These are phyloP conservation scores for Achlya flavicornis DNA, from an alignment of 2,888 invertebrate species.

Conservation along the genomic window DNA sequence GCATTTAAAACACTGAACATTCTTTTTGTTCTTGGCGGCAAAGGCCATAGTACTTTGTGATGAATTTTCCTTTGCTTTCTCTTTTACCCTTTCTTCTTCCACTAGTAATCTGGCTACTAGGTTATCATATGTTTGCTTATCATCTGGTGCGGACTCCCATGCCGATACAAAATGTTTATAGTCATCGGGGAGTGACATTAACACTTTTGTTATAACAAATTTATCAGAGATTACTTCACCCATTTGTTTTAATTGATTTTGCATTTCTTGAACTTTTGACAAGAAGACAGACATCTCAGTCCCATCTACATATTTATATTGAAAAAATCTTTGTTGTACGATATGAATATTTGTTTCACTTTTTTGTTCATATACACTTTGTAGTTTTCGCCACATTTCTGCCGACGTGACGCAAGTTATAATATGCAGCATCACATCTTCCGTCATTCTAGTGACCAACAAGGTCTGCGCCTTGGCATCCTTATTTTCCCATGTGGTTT, in stretches of 20 bases:
- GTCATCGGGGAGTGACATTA: constrained; percentile 43
- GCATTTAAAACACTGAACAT: too few relatives aligned
- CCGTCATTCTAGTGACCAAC: constrained; percentile 38
- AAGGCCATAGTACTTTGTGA: too few relatives aligned
- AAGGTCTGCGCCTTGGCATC: constrained; percentile 33
- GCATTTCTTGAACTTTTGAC: constrained; percentile 38
- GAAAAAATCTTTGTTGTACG: too few relatives aligned
- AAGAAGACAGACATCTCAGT: constrained; percentile 36
- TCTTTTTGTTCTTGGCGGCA: too few relatives aligned
- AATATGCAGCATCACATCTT: constrained; percentile 40
- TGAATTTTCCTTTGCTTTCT: too few relatives aligned
- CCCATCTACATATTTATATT: constrained; percentile 15
- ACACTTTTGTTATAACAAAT: constrained; percentile 43
- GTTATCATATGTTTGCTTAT: constrained; percentile 32
- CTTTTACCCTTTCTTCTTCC: too few relatives aligned
- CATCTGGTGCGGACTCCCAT: constrained; percentile 38
- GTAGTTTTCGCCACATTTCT: constrained; percentile 44
- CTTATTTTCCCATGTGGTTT: constrained; percentile 22
- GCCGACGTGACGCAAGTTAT: constrained; percentile 34
- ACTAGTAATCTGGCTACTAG: constrained; percentile 26
- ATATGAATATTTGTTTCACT: too few relatives aligned
- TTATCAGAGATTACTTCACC: constrained; percentile 37
- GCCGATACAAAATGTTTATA: constrained; percentile 52
- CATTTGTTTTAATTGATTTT: constrained; percentile 35
- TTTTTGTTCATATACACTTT: constrained; percentile 47